Conservation (phyloP, 2,888 invertebrate species). For the Athalia circularis region DNA sequence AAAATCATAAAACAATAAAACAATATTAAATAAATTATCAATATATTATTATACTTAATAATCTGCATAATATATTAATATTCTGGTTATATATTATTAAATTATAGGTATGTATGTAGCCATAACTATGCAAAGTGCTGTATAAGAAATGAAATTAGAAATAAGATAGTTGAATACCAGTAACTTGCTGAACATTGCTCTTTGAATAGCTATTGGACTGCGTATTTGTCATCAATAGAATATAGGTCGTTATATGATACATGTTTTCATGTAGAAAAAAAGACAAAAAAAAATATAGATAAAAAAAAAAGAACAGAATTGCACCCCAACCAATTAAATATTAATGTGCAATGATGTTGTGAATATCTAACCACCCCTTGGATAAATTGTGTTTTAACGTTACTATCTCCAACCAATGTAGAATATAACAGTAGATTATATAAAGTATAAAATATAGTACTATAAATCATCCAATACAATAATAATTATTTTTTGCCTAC, state of each 20-base stretch:
- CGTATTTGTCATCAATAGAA: conserved; percentile 40
- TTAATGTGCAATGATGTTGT: conserved; percentile 69
- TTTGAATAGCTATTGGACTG: conserved; percentile 67
- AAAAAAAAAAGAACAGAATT: conserved; percentile 65
- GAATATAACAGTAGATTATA: conserved; percentile 68
- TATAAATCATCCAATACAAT: conserved; percentile 66
- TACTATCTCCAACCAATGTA: conserved; percentile 54
- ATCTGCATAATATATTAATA: conserved; percentile 73
- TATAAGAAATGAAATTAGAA: conserved; percentile 8
- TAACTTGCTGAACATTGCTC: conserved; percentile 60
- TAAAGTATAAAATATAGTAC: conserved; percentile 72
- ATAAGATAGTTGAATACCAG: conserved; percentile 37
- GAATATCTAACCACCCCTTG: conserved; percentile 64
- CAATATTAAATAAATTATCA: conserved; percentile 73
- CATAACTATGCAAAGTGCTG: conserved; percentile 69
- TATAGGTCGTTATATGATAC: conserved; percentile 51
- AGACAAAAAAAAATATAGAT: conserved; percentile 54
- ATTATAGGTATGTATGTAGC: conserved; percentile 50
- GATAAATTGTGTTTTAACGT: conserved; percentile 56
- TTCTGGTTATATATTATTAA: conserved; percentile 68
- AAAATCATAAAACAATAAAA: conserved; percentile 74
- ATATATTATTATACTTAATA: conserved; percentile 70
- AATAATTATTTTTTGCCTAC: conserved; percentile 62
- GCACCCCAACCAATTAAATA: conserved; percentile 70
- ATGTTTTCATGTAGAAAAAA: conserved; percentile 46